phyloP scores from a whole-genome alignment of 2,888 invertebrate species.

The Leptarthrus brevirostris region DNA sequence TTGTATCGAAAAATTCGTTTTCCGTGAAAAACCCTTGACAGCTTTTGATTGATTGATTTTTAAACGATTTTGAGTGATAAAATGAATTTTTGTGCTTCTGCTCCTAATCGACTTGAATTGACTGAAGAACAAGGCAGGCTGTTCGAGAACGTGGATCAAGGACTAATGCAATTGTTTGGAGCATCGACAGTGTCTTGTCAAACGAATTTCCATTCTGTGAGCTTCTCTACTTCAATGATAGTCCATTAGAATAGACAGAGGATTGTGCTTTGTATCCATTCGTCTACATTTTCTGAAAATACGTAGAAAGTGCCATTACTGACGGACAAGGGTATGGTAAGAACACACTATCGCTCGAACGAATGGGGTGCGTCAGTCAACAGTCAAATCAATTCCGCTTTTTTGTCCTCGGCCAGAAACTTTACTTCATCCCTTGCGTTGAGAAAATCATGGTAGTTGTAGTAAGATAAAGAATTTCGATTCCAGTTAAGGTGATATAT shows the following conservation, averaged over 20 bases:
- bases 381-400: constrained; percentile 53
- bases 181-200: no score
- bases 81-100: not conserved
- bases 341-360: no score
- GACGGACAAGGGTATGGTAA: no score
- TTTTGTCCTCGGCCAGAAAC: constrained; percentile 39
- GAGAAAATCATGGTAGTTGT: constrained; percentile 9
- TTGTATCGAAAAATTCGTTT: constrained; percentile 29
- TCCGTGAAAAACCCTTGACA: constrained; percentile 29
- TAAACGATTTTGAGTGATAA: constrained; percentile 32
- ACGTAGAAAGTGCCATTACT: not conserved
- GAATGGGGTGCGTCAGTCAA: constrained; percentile 53
- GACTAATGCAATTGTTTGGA: no score
- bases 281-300: not conserved
- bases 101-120: no score
- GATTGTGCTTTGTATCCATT: not conserved
- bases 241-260: constrained; percentile 8
- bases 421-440: constrained; percentile 24
- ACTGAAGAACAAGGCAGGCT: no score
- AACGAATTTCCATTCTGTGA: constrained; percentile 6
- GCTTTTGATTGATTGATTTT: constrained; percentile 38
- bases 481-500: constrained; percentile 46
- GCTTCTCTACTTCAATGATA: not conserved
- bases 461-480: constrained; percentile 45
- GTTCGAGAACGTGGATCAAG: no score